phyloP scores from a whole-genome alignment of 1,140 invertebrate species.

The Bombus waltoni region DNA sequence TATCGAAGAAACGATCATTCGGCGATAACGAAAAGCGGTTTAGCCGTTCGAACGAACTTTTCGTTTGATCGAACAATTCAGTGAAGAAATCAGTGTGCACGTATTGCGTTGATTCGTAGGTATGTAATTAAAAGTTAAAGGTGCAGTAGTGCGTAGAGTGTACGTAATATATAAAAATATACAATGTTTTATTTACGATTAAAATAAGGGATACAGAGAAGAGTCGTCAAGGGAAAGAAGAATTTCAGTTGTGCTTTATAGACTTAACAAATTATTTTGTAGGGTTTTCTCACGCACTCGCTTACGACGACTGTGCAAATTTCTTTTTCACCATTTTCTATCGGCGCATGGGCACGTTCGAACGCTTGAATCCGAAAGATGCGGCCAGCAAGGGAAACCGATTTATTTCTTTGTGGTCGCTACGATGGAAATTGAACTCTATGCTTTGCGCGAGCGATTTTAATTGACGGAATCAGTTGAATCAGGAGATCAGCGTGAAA shows the following conservation, averaged over 20 bases:
- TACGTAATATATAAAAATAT: no score
- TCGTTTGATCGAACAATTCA: neutral
- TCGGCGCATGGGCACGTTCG: neutral
- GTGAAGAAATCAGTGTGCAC: neutral
- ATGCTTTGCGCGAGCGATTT: neutral
- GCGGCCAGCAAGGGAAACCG: neutral
- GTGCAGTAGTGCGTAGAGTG: no score
- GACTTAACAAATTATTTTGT: no score
- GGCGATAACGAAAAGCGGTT: neutral
- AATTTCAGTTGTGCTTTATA: no score
- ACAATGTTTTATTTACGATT: no score
- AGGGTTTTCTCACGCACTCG: no score
- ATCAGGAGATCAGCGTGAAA: constrained; percentile 7
- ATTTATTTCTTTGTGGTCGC: constrained; percentile 1
- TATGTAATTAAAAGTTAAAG: no score
- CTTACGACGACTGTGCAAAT: no score
- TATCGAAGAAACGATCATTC: neutral
- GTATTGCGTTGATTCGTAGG: neutral
- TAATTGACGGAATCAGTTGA: constrained; percentile 1
- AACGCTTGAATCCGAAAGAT: neutral
- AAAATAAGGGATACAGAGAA: no score
- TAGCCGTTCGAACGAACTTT: neutral
- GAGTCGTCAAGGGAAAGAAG: no score
- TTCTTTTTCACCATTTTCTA: neutral
- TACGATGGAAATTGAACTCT: constrained; percentile 30